Evolutionary conservation across 1,140 invertebrate genomes (phyloP), one percentile per base, ranked within the genome.

Genomic region (Vanessa tameamea): DNA sequence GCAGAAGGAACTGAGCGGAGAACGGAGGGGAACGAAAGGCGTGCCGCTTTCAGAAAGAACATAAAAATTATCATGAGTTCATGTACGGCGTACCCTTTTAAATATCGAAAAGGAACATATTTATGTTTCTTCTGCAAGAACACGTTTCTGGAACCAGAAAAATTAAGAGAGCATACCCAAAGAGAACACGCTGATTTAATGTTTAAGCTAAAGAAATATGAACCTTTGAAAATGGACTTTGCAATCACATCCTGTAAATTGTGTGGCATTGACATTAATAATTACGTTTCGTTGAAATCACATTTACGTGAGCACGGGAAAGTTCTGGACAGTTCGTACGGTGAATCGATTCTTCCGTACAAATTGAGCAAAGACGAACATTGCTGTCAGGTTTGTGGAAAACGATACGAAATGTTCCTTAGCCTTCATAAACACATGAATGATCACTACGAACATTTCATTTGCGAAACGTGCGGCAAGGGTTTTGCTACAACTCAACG

Each of bases 401-500:
- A 90, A 72, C 66, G 86, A 1, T 94, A 93, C 69, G 90, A 94
- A 63, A 83, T 91, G 69, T 93, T 92, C 51, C 85, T 93, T 1
- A 93, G 89, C 63, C 85, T 93, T 0, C 87, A 93, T 74, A 86
- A 87, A 48, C 92, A 93, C 2, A 85, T 94, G 82, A 92, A 92
- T 31, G 84, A 87, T 15, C 93, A 94, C 73, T 91, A 90, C 53
- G 82, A 93, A 0, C 89, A 93, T 14, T 91, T 86, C 66, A 89
- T 92, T 16, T 94, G 93, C 51, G 90, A 93, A 65, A 92, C 83
- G 12, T 94, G 93, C 75, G 91, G 92, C 0, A 91, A 92, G 71
- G 69, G 84, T 0, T 93, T 93, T 69, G 91, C 85, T 0, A 91
- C 90, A 1, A 78, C 81, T 0, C 90, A 91, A 59, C 71, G 90